phyloP scores from a whole-genome alignment of 2,888 invertebrate genomes.

The Limnephilus lunatus region DNA sequence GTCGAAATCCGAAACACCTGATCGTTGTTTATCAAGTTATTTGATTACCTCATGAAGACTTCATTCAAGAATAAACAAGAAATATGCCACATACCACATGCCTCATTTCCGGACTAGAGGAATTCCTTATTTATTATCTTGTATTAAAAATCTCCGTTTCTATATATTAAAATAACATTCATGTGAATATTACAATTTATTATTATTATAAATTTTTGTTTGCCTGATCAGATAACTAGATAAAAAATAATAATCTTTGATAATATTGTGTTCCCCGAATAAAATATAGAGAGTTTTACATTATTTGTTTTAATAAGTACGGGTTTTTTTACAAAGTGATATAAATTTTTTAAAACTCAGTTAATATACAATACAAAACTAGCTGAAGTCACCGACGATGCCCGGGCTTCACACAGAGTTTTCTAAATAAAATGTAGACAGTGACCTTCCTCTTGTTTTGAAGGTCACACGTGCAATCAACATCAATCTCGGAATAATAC shows the following conservation, averaged over 20 bases:
- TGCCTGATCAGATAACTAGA: background rate
- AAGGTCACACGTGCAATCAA: too few relatives aligned
- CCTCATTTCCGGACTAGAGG: constrained; percentile 2
- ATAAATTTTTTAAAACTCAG: too few relatives aligned
- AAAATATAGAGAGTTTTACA: background rate
- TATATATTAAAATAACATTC: background rate
- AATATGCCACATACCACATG: background rate
- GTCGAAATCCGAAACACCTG: background rate
- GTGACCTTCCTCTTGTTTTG: too few relatives aligned
- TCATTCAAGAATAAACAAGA: background rate
- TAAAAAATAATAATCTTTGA: background rate
- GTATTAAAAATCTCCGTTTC: background rate
- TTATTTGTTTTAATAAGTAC: too few relatives aligned
- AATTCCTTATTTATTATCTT: background rate
- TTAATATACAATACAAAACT: too few relatives aligned
- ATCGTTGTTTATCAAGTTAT: background rate
- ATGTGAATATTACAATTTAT: background rate
- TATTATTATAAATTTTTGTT: background rate
- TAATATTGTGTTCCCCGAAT: constrained; percentile 17
- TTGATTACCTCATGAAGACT: background rate
- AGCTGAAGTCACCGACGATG: too few relatives aligned
- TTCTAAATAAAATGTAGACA: too few relatives aligned
- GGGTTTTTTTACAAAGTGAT: too few relatives aligned
- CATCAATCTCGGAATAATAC: too few relatives aligned
- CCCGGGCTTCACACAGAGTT: too few relatives aligned